Evolutionary conservation across 2,888 invertebrate species (phyloP).

Genomic region (Bedellia somnulentella): DNA sequence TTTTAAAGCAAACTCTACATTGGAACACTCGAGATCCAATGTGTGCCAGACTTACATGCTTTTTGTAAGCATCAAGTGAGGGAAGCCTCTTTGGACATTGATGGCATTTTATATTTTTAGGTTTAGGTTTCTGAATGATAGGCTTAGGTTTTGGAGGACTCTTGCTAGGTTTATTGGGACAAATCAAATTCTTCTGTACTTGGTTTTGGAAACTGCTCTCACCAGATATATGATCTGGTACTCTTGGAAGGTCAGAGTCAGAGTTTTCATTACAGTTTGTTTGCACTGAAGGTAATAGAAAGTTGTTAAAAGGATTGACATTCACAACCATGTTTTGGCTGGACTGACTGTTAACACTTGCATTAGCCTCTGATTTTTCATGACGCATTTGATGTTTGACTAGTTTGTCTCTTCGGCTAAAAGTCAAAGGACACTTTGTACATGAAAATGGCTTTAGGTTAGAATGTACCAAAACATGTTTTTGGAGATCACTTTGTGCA

Average conservation of each 20-base stretch:
- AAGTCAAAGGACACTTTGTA: constrained; percentile 66
- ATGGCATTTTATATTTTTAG: constrained; percentile 54
- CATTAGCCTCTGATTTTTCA: no score
- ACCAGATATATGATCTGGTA: constrained; percentile 54
- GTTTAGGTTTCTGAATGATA: constrained; percentile 34
- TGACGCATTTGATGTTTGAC: constrained; percentile 68
- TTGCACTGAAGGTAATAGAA: constrained; percentile 44
- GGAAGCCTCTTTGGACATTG: constrained; percentile 53
- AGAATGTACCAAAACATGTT: constrained; percentile 69
- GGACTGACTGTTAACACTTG: constrained; percentile 6
- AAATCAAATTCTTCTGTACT: constrained; percentile 34
- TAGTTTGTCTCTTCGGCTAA: constrained; percentile 70
- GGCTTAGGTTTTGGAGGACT: constrained; percentile 30
- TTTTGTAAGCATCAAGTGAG: constrained; percentile 52
- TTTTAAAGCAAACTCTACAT: constrained; percentile 68
- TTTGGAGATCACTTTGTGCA: constrained; percentile 66
- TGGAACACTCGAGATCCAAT: constrained; percentile 59
- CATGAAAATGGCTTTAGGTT: constrained; percentile 69
- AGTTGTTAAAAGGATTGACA: constrained; percentile 61
- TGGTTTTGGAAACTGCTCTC: constrained; percentile 45
- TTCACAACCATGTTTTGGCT: constrained; percentile 62
- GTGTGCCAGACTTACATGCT: constrained; percentile 55
- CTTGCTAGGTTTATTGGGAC: constrained; percentile 18
- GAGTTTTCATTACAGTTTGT: constrained; percentile 22
- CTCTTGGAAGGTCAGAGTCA: constrained; percentile 47